phyloP scores from a whole-genome alignment of 2,113 vertebrate species.

The Corythornis vintsioides region DNA sequence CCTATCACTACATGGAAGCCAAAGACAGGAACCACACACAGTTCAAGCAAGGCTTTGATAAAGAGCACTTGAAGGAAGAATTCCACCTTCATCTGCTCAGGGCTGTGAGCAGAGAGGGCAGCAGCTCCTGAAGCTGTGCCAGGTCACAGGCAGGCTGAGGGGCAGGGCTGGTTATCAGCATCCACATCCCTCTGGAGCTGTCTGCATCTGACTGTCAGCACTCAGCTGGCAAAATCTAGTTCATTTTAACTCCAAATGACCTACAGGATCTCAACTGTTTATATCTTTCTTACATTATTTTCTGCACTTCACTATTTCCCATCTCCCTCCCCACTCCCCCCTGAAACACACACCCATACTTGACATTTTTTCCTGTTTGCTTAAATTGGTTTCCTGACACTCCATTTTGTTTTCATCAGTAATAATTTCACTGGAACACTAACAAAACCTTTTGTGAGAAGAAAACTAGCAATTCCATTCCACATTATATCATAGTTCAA shows the following conservation, averaged over 20 bases:
- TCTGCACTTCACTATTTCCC: background rate
- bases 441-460: background rate
- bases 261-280: background rate
- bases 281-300: background rate
- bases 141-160: background rate
- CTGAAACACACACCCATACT: background rate
- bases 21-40: background rate
- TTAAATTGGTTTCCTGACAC: background rate
- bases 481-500: background rate
- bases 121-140: background rate
- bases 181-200: background rate
- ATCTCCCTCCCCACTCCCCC: background rate
- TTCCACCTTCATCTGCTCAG: slow-evolving; percentile 17
- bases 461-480: background rate
- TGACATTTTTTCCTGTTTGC: background rate
- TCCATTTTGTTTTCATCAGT: background rate
- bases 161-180: background rate
- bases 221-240: background rate
- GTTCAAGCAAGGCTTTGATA: slow-evolving; percentile 7
- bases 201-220: background rate
- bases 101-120: slow-evolving; percentile 19
- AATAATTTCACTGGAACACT: background rate
- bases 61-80: background rate
- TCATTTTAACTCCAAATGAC: background rate
- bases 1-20: background rate